Base-by-base conservation (phyloP, 2,888 invertebrate species). In the Balanococcus diminutus region DNA sequence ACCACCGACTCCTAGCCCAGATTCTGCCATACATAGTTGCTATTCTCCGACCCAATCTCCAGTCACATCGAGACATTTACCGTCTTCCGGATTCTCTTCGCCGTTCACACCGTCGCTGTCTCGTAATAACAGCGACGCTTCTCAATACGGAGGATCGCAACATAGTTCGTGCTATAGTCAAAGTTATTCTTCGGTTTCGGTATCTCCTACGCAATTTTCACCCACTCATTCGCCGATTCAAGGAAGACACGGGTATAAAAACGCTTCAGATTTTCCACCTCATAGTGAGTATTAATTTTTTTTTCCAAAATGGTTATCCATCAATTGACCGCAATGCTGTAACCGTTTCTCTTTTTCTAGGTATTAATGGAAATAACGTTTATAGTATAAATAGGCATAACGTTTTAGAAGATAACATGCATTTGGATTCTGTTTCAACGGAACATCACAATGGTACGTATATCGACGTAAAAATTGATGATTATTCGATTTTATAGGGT, bases 151-250 rank as follows among this genome's bases (percentile, higher is more conserved):
- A 88, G 96, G 96, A 89, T 96, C 96, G 19, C 88, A 89, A 87
- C 88, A 89, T 87, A 88, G 88, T 86, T 90, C 87, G 89, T 89
- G 88, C 87, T 89, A 89, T 87, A 89, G 89, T 87, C 88, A 89
- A 86, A 88, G 95, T 89, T 94, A 94, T 14, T 91, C 91, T 86
- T 91, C 91, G 3, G 91, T 91, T 39, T 91, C 91, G 28, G 91
- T 91, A 82, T 91, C 91, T 82, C 91, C 92, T 31, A 91, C 91
- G 56, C 91, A 91, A 90, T 95, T 94, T 89, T 95, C 95, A 87
- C 96, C 96, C 36, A 96, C 95, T 22, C 96, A 96, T 89, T 96
- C 96, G 56, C 96, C 96, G n/a, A 94, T 96, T 75, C 96, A 96
- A 86, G 88, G 89, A 6, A 88, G 89, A 81, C 89, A 89, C 87